Conservation (phyloP, 2,113 vertebrate genomes). For the Nothobranchius kuhntae region DNA sequence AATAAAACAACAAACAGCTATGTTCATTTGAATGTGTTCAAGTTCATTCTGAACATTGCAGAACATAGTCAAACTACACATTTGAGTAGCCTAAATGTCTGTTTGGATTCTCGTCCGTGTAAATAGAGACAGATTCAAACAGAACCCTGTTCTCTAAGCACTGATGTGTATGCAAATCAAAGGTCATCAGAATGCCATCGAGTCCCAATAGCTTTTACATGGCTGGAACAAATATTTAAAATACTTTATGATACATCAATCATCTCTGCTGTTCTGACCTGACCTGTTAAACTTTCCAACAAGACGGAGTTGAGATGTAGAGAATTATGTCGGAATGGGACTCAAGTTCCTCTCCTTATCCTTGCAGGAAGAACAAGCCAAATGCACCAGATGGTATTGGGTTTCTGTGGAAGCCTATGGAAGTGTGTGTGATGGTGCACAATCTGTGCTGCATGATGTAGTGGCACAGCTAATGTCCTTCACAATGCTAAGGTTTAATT, state of each 20-base stretch:
- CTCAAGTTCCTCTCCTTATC: background rate
- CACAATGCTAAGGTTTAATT: background rate
- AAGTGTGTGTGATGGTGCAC: conserved; percentile 16
- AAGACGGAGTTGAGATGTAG: conserved; percentile 4
- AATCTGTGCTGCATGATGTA: conserved; percentile 21
- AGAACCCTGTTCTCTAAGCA: conserved; percentile 15
- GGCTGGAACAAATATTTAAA: conserved; percentile 20
- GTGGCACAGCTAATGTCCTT: background rate
- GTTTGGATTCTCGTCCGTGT: background rate
- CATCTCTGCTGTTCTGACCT: conserved; percentile 24
- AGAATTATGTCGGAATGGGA: conserved; percentile 24
- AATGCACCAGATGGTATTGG: conserved; percentile 37
- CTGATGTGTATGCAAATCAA: conserved; percentile 20
- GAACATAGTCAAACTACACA: conserved; percentile 9
- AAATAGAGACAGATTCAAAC: background rate
- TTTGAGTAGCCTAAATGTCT: conserved; percentile 6
- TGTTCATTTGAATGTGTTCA: background rate
- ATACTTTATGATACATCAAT: conserved; percentile 38
- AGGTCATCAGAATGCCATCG: conserved; percentile 15
- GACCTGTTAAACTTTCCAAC: conserved; percentile 26
- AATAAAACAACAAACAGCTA: no score
- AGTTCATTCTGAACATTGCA: background rate
- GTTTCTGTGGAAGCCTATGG: conserved; percentile 30
- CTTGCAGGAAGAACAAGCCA: conserved; percentile 22
- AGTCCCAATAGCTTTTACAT: conserved; percentile 40